Percentiles rank a stretch among this genome's conserved stretches.
Evolutionary conservation across 2,113 vertebrate genomes (phyloP).

Genomic region (Nesogale talazaci): DNA sequence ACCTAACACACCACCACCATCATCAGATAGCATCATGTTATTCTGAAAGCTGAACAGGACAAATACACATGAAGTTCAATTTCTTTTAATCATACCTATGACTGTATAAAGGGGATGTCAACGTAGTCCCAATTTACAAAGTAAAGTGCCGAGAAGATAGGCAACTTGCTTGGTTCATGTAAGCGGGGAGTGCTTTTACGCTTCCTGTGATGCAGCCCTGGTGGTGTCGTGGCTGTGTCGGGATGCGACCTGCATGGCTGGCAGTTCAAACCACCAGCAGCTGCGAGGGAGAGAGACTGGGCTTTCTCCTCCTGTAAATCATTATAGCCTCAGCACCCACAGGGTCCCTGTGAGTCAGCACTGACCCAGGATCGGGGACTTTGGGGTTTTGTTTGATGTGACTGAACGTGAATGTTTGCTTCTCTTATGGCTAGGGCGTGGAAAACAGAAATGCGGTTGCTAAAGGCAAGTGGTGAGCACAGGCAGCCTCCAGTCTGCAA

Average conservation of each 20-base stretch:
- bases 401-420: not conserved
- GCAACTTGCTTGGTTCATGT: not conserved
- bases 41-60: not conserved
- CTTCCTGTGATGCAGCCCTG: not conserved
- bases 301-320: too few relatives aligned
- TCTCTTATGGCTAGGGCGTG: not conserved
- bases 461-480: not conserved
- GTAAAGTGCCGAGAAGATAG: not conserved
- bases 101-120: not conserved
- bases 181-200: not conserved
- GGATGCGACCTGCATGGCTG: too few relatives aligned
- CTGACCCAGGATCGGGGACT: too few relatives aligned
- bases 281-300: too few relatives aligned
- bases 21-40: too few relatives aligned
- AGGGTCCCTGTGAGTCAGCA: too few relatives aligned
- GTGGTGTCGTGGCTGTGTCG: too few relatives aligned
- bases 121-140: not conserved
- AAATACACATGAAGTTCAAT: not conserved
- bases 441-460: not conserved
- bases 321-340: too few relatives aligned
- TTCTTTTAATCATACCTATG: not conserved
- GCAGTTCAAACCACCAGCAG: too few relatives aligned
- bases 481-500: not conserved
- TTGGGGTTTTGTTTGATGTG: too few relatives aligned
- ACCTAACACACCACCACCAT: too few relatives aligned